Conservation (phyloP, 2,797 vertebrate genomes). For the Tokudaia muenninki region DNA sequence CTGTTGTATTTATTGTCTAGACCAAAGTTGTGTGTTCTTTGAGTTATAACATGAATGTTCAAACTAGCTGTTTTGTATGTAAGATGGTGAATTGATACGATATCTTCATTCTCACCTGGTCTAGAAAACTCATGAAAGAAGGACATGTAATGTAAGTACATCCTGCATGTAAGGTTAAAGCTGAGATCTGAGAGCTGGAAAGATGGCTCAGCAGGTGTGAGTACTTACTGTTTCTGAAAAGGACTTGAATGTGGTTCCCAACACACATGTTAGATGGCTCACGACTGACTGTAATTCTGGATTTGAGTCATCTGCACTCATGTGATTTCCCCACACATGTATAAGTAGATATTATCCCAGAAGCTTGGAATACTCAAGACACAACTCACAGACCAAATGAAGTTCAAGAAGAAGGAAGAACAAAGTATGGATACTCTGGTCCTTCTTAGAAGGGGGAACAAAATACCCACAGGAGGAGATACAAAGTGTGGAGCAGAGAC, state of each 20-base stretch:
- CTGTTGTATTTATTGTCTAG: conserved; percentile 3
- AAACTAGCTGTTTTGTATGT: neutral
- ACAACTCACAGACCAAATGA: too few relatives aligned
- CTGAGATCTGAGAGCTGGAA: neutral
- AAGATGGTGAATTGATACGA: neutral
- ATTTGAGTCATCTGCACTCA: neutral
- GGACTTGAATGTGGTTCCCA: neutral
- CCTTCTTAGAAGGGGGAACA: too few relatives aligned
- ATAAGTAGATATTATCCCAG: too few relatives aligned
- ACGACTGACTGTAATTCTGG: neutral
- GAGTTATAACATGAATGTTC: neutral
- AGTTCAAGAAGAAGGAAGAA: too few relatives aligned
- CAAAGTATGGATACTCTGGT: too few relatives aligned
- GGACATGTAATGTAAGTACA: neutral
- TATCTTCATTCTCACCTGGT: neutral
- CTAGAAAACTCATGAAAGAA: neutral
- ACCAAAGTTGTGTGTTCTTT: neutral
- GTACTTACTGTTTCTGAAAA: neutral
- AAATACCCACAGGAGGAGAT: too few relatives aligned
- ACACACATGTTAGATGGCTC: neutral
- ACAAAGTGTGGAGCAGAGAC: too few relatives aligned
- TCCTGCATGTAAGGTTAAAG: neutral
- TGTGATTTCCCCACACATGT: neutral
- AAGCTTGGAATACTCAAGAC: too few relatives aligned
- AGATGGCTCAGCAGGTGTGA: neutral